phyloP scores from a whole-genome alignment of 2,888 invertebrate genomes.

The Chironomus tentans region DNA sequence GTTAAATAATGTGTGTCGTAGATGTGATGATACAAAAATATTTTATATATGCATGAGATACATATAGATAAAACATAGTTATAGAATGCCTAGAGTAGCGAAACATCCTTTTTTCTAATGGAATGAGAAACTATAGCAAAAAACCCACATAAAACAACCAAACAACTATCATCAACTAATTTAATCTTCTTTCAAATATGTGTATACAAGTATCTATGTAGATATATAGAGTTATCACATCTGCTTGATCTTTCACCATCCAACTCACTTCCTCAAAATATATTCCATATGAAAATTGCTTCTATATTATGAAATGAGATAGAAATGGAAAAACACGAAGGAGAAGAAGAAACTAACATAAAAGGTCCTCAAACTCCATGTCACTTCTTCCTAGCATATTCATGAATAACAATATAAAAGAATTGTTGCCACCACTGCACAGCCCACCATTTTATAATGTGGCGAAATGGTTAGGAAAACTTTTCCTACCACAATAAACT shows the following conservation, averaged over 20 bases:
- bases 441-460: slow-evolving; percentile 22
- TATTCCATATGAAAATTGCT: background rate
- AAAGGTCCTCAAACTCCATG: background rate
- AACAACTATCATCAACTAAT: slow-evolving; percentile 26
- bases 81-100: background rate
- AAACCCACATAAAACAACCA: slow-evolving; percentile 26
- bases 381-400: too few relatives aligned
- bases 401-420: background rate
- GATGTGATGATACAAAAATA: slow-evolving; percentile 11
- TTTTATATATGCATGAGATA: background rate
- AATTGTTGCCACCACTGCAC: background rate
- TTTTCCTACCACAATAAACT: slow-evolving; percentile 19
- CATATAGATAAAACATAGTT: background rate
- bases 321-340: too few relatives aligned
- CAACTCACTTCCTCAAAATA: background rate
- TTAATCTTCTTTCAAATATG: slow-evolving; percentile 18
- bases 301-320: background rate
- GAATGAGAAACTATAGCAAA: background rate
- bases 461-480: slow-evolving; percentile 10
- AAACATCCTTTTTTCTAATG: background rate
- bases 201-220: background rate
- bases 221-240: slow-evolving; percentile 16
- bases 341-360: background rate
- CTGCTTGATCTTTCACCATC: slow-evolving; percentile 23
- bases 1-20: slow-evolving; percentile 16